Percentiles rank a stretch among this genome's conserved stretches.
Conservation (phyloP, 2,797 vertebrate genomes). For the Artibeus jamaicensis region DNA sequence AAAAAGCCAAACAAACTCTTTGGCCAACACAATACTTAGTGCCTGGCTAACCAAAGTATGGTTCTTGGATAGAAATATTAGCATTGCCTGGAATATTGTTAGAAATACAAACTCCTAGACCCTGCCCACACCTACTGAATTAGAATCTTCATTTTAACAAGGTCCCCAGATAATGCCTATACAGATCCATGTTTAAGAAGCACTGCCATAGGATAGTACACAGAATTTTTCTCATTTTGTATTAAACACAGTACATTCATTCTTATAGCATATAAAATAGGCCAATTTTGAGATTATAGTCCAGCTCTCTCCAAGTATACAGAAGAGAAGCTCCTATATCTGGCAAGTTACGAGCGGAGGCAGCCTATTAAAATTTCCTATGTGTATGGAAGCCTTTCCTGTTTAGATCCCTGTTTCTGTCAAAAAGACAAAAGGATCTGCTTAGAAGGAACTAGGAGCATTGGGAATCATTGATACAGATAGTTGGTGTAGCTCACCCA, state of each 20-base stretch:
- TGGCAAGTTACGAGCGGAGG: neutral
- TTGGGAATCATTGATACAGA: neutral
- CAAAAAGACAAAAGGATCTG: neutral
- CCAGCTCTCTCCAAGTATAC: neutral
- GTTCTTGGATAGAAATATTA: neutral
- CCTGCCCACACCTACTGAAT: neutral
- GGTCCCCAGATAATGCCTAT: neutral
- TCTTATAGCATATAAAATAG: slow-evolving; percentile 11
- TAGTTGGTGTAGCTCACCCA: neutral
- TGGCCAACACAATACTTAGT: neutral
- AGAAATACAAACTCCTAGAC: neutral
- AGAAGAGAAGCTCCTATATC: neutral
- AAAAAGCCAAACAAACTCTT: neutral
- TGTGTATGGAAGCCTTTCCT: neutral
- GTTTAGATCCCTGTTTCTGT: neutral
- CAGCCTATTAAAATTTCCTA: slow-evolving; percentile 11
- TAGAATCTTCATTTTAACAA: slow-evolving; percentile 27
- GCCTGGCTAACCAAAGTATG: neutral
- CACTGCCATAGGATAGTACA: neutral
- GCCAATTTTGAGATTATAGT: neutral
- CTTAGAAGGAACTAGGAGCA: neutral
- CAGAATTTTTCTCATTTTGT: slow-evolving; percentile 25
- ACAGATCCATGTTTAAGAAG: slow-evolving; percentile 31
- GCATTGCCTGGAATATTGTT: neutral
- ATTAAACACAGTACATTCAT: slow-evolving; percentile 16